Evolutionary conservation across 2,888 invertebrate species (phyloP), one percentile per base, ranked within the genome.

Genomic region (Punctoribates punctum): DNA sequence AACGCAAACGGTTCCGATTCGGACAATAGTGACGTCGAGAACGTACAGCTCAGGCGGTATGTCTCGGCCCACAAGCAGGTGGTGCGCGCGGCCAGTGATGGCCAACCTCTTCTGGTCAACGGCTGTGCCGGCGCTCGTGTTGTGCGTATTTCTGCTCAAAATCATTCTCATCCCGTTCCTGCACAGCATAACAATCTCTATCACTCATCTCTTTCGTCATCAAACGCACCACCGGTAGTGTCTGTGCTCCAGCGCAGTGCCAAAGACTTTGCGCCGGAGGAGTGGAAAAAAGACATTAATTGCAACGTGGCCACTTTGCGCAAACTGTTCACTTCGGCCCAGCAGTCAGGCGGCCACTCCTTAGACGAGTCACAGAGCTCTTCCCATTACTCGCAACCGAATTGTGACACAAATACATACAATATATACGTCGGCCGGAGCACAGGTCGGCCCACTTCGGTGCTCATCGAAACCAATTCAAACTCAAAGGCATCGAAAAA

Each of bases 211-310:
- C 76, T n/a, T 38, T 20, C 75, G 23, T 75, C 88, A 83, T 88
- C 89, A 81, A 85, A 88, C 80, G 89, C 88, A 76, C 88, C 89
- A 0, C 89, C 89, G 34, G 89, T 89, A 81, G 87, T 88, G 80
- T 88, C 86, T 20, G 77, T 78, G 60, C 77, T 77, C 38, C 79
- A 80, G 54, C 60, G 74, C 17, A 57, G 74, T 74, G 74, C 74
- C 60, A 74, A 74, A 74, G 74, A 74, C 74, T 74, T 60, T 34
- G 29, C 74, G 23, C 80, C 80, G 57, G 79, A 81, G 17, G 57
- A 73, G 27, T 54, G 73, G 73, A 48, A 51, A 11, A 73, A 57
- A 51, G 73, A 73, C 51, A 73, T 73, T 6, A 48, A 48, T 8
- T 73, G 54, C 11, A 73, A 57, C 20, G 73, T 54, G 51, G 57